Conservation (phyloP, 2,797 vertebrate genomes). For the Sylvilagus floridanus region DNA sequence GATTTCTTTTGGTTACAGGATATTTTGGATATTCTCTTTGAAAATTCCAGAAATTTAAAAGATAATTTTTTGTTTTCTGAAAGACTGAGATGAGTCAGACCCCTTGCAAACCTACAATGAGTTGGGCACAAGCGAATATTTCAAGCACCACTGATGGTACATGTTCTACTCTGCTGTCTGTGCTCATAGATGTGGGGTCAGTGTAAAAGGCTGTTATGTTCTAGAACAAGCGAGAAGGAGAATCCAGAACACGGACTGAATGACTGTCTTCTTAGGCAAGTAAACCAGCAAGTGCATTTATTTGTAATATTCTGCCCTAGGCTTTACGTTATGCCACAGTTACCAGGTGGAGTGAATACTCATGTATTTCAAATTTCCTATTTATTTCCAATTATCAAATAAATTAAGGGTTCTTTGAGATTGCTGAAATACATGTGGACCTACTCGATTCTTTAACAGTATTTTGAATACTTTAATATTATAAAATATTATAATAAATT, state of each 20-base stretch:
- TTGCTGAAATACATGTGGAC: not conserved
- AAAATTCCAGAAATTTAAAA: not conserved
- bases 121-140: not conserved
- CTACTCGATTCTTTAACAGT: not conserved
- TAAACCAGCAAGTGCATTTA: not conserved
- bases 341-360: not conserved
- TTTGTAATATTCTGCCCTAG: not conserved
- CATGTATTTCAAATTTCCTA: not conserved
- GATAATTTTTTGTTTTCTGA: not conserved
- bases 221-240: not conserved
- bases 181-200: not conserved
- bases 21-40: not conserved
- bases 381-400: not conserved
- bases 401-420: not conserved
- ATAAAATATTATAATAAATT: not conserved
- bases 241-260: too few species aligned
- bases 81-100: not conserved
- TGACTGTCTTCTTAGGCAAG: not conserved
- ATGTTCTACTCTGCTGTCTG: not conserved
- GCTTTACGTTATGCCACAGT: not conserved
- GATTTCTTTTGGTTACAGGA: not conserved
- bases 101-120: not conserved
- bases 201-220: not conserved
- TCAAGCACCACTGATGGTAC: accelerated
- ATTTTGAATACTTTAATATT: not conserved